phyloP scores from a whole-genome alignment of 1,140 invertebrate genomes.

The Rhizoglyphus robini region DNA sequence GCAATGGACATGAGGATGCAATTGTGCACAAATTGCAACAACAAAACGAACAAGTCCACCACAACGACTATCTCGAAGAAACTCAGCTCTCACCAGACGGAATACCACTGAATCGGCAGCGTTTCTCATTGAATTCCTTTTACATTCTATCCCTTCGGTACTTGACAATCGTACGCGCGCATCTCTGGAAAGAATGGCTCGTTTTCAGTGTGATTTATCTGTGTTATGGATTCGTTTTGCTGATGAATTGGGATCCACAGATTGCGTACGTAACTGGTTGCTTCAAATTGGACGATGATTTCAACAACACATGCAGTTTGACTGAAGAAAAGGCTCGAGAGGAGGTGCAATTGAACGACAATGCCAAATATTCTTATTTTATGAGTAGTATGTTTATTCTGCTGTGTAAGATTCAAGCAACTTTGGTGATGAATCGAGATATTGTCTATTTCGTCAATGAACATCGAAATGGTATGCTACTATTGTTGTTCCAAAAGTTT shows the following conservation, averaged over 20 bases:
- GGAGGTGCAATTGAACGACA: not conserved
- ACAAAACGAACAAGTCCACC: too few relatives aligned
- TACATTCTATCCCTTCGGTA: not conserved
- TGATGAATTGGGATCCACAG: not conserved
- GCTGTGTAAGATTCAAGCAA: not conserved
- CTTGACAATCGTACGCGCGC: not conserved
- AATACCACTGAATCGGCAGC: not conserved
- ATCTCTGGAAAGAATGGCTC: not conserved
- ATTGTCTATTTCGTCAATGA: not conserved
- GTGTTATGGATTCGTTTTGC: not conserved
- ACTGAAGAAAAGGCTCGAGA: too few relatives aligned
- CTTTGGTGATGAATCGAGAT: not conserved
- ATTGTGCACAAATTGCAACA: not conserved
- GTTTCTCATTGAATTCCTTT: not conserved
- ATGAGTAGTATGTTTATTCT: not conserved
- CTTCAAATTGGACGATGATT: not conserved
- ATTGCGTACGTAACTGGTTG: not conserved
- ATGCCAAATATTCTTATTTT: not conserved
- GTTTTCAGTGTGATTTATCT: not conserved
- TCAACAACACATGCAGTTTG: not conserved
- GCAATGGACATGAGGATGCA: not conserved
- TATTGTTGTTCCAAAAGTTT: too few relatives aligned
- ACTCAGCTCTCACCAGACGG: not conserved
- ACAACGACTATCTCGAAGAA: not conserved
- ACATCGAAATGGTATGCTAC: constrained; percentile 14